A percentile compares a stretch with the other conserved stretches of the same genome.
These are phyloP conservation scores for Liolophura sinensis DNA, from an alignment of 1,140 invertebrate genomes.

Conservation along the genomic window DNA sequence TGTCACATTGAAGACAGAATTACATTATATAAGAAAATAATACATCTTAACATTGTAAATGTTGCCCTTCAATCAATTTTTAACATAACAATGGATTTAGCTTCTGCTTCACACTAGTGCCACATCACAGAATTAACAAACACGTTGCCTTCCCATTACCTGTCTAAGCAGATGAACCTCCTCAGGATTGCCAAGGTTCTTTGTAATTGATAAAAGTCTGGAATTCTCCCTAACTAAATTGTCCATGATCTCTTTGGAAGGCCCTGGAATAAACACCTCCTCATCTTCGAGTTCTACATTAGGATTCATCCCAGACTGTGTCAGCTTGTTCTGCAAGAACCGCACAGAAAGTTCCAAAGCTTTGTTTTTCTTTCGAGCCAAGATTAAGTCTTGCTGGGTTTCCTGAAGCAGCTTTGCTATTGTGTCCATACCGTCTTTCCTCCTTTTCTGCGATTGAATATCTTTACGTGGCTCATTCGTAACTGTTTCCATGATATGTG, in stretches of 20 bases:
- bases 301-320: constrained; percentile 29
- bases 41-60: too few relatives aligned
- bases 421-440: constrained; percentile 43
- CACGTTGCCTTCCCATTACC: not conserved
- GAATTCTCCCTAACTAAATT: constrained; percentile 46
- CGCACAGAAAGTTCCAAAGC: constrained; percentile 37
- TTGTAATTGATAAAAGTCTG: constrained; percentile 14
- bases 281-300: constrained; percentile 32
- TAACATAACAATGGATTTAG: too few relatives aligned
- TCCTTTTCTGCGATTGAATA: constrained; percentile 33
- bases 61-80: too few relatives aligned
- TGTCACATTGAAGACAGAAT: too few relatives aligned
- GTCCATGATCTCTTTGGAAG: constrained; percentile 42
- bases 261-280: constrained; percentile 41
- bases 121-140: too few relatives aligned
- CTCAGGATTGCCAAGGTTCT: constrained; percentile 32
- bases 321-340: constrained; percentile 44
- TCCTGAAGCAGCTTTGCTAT: constrained; percentile 41
- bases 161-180: constrained; percentile 11
- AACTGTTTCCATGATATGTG: constrained; percentile 39
- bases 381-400: constrained; percentile 32
- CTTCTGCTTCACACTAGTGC: too few relatives aligned
- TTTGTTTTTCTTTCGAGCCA: constrained; percentile 27
- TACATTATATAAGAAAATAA: too few relatives aligned
- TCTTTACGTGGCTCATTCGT: constrained; percentile 37